These are phyloP conservation scores for Aelia acuminata DNA, from an alignment of 2,888 invertebrate genomes.

Conservation along the genomic window DNA sequence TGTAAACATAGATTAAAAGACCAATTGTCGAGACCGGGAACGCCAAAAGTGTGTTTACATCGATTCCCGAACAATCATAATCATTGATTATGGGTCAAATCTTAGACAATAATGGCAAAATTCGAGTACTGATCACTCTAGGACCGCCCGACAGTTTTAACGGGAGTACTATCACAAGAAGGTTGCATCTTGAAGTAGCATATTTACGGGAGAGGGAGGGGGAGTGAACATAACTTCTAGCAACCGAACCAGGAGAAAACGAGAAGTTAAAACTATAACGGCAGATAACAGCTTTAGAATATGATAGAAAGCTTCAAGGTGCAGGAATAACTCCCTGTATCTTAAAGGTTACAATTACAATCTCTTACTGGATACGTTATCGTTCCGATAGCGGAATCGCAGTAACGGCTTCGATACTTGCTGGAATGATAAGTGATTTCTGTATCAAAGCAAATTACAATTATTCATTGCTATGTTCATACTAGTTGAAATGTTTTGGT, in stretches of 20 bases:
- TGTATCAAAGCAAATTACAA: not conserved
- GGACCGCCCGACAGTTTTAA: too few species aligned
- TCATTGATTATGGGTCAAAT: too few species aligned
- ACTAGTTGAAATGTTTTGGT: too few species aligned
- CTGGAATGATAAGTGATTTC: not conserved
- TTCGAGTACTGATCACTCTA: too few species aligned
- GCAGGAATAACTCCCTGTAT: not conserved
- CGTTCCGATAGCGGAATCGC: not conserved
- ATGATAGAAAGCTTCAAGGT: not conserved
- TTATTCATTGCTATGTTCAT: not conserved
- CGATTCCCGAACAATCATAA: too few species aligned
- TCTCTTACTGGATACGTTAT: not conserved
- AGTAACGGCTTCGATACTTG: not conserved
- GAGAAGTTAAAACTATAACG: not conserved
- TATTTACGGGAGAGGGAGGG: not conserved
- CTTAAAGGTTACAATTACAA: conserved; percentile 7
- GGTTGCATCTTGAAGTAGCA: not conserved
- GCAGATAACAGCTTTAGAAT: not conserved
- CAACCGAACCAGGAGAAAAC: not conserved
- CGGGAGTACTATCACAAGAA: not conserved
- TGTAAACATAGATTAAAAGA: too few species aligned
- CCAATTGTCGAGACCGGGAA: too few species aligned
- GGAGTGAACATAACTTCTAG: not conserved
- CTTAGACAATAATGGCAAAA: too few species aligned
- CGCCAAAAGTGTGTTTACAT: too few species aligned